Base-by-base conservation (phyloP, 2,113 vertebrate genomes). In the Mastomys coucha region DNA sequence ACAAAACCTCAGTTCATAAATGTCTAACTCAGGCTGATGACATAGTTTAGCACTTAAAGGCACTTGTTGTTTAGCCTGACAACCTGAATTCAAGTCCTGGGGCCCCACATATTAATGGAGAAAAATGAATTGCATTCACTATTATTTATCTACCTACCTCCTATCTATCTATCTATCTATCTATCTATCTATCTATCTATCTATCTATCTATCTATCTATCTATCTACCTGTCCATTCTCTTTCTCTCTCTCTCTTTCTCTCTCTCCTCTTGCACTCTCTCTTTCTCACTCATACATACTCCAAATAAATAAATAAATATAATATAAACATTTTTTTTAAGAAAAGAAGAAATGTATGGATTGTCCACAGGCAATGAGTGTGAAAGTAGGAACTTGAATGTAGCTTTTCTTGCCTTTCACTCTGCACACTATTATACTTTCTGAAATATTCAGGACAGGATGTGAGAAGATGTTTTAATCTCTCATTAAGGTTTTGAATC, bases 241-340 rank as follows among this genome's bases (percentile, higher is more conserved):
- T 12, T 22, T 11, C 42, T 58, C 16, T 58, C 56, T 17, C 16
- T 0, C 56, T 17, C 17, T 58, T 17, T 26, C 22, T 42, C 8
- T 24, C 49, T 36, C 49, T 58, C 56, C 4, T 58, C 56, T 58
- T 16, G 16, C 16, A 17, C 56, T 17, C 16, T 0, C 56, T 17
- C 17, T 58, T 17, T 26, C 22, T 42, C 8, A n/a, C 49, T 36
- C 49, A 56, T 4, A 81, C 10, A 13, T 5, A 76, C 5, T 10
- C 33, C 7, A 58, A 58, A 58, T 39, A 4, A 82, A 82, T 58
- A 36, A 36, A 33, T 53, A n/a, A 80, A 82, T 60, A 39, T 14
- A 82, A 58, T 81, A 94, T 77, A 24, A 78, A 10, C 14, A 72
- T 80, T 93, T 95, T 93, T 95, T 94, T 89, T 60, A 96, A 69